Evolutionary conservation across 2,797 vertebrate species (phyloP).

Genomic region (Tachyglossus aculeatus): DNA sequence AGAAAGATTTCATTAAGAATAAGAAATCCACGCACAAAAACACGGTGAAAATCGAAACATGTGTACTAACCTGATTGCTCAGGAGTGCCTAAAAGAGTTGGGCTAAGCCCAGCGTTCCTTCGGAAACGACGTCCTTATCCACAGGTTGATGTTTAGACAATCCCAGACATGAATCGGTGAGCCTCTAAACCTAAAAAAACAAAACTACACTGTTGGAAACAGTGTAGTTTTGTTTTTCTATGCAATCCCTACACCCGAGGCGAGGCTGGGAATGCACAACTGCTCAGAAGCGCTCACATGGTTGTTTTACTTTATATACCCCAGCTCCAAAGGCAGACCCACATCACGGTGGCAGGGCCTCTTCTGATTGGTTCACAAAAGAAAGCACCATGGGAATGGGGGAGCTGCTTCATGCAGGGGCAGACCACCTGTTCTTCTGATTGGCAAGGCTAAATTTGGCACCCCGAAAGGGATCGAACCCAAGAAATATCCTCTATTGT

Average conservation of each 20-base stretch:
- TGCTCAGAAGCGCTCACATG: conserved; percentile 90
- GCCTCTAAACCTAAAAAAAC: conserved; percentile 86
- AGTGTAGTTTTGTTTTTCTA: conserved; percentile 93
- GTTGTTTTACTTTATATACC: conserved; percentile 83
- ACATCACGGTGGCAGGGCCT: conserved; percentile 60
- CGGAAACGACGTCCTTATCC: conserved; percentile 87
- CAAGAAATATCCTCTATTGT: conserved; percentile 43
- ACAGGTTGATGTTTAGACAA: conserved; percentile 81
- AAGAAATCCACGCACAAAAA: conserved; percentile 5
- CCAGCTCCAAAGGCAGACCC: conserved; percentile 74
- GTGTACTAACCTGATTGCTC: conserved; percentile 88
- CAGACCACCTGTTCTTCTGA: conserved; percentile 75
- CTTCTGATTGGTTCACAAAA: conserved; percentile 77
- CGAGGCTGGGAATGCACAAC: conserved; percentile 97
- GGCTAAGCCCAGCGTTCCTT: conserved; percentile 88
- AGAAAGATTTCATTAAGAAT: background rate
- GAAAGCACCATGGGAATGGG: conserved; percentile 72
- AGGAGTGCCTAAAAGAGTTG: conserved; percentile 86
- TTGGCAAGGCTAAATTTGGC: conserved; percentile 71
- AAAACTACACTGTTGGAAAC: conserved; percentile 87
- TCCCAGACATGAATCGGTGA: conserved; percentile 89
- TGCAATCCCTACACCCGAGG: conserved; percentile 99
- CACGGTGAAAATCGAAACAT: conserved; percentile 29
- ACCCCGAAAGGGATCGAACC: conserved; percentile 58
- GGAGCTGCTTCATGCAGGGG: conserved; percentile 75